These are phyloP conservation scores for Caenorhabditis sp. DNA, from an alignment of 2,888 invertebrate genomes.

Conservation along the genomic window DNA sequence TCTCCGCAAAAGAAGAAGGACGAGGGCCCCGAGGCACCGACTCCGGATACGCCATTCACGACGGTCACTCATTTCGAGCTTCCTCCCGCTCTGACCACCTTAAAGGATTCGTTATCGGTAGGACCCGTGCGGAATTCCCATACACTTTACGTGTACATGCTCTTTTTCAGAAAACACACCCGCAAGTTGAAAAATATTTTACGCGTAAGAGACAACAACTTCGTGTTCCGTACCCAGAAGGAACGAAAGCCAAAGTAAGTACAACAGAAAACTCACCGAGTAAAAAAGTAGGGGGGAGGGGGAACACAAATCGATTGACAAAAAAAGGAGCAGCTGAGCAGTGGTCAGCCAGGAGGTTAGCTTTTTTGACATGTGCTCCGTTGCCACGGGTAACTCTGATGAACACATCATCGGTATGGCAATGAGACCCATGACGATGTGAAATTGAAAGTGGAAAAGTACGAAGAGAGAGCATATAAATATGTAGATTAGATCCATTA, in stretches of 20 bases:
- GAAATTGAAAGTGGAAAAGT: background rate
- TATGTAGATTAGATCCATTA: too few species aligned
- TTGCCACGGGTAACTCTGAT: conserved; percentile 41
- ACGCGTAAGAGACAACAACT: conserved; percentile 25
- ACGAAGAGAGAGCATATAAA: too few species aligned
- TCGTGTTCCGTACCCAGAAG: conserved; percentile 36
- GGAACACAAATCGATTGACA: background rate
- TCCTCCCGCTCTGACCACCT: conserved; percentile 9
- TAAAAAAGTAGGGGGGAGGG: background rate
- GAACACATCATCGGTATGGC: conserved; percentile 19
- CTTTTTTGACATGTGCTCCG: background rate
- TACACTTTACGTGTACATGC: too few species aligned
- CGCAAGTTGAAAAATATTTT: conserved; percentile 33
- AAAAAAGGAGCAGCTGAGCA: background rate
- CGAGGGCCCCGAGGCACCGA: conserved; percentile 26
- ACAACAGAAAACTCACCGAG: conserved; percentile 10
- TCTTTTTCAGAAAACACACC: conserved; percentile 26
- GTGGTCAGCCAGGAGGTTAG: background rate
- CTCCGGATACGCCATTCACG: conserved; percentile 26
- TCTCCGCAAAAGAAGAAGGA: conserved; percentile 29
- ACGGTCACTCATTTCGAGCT: conserved; percentile 21
- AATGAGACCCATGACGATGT: background rate
- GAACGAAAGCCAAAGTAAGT: conserved; percentile 27
- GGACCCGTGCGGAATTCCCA: background rate
- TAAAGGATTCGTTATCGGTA: conserved; percentile 15